Evolutionary conservation across 37 sponge, comb jelly and placozoan species (phyloP).

Genomic region (Halisarca cf. caerulea): DNA sequence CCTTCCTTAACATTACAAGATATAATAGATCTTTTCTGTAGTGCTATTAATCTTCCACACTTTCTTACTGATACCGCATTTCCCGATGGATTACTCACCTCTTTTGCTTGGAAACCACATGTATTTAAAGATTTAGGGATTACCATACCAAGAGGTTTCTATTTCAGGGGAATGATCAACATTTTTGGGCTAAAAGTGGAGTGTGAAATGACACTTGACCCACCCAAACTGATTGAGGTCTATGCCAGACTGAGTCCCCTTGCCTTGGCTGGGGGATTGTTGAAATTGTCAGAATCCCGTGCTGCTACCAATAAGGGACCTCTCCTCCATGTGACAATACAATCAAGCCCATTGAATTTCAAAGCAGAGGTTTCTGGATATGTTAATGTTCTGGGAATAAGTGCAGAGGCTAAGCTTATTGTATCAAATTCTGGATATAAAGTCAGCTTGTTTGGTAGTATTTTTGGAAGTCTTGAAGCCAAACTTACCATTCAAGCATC

Average conservation of each 20-base stretch:
- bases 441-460: neutral
- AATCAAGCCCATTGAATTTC: neutral
- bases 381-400: slow-evolving; percentile 17
- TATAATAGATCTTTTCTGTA: slow-evolving; percentile 25
- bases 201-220: neutral
- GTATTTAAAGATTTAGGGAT: neutral
- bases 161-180: slow-evolving; percentile 35
- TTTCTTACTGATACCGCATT: slow-evolving; percentile 29
- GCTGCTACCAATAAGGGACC: slow-evolving; percentile 1
- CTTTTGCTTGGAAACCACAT: slow-evolving; percentile 1
- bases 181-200: slow-evolving; percentile 19
- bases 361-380: slow-evolving; percentile 11
- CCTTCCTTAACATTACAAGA: neutral
- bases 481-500: neutral
- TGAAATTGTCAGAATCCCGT: slow-evolving; percentile 22
- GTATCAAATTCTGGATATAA: slow-evolving; percentile 1
- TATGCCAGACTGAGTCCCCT: neutral
- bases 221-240: slow-evolving; percentile 6
- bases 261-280: neutral
- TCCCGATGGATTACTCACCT: slow-evolving; percentile 20
- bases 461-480: neutral
- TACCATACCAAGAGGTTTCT: slow-evolving; percentile 19
- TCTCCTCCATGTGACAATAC: neutral
- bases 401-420: neutral
- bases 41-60: neutral